Evolutionary conservation across 2,113 vertebrate genomes (phyloP).

Genomic region (Psettodes erumei): DNA sequence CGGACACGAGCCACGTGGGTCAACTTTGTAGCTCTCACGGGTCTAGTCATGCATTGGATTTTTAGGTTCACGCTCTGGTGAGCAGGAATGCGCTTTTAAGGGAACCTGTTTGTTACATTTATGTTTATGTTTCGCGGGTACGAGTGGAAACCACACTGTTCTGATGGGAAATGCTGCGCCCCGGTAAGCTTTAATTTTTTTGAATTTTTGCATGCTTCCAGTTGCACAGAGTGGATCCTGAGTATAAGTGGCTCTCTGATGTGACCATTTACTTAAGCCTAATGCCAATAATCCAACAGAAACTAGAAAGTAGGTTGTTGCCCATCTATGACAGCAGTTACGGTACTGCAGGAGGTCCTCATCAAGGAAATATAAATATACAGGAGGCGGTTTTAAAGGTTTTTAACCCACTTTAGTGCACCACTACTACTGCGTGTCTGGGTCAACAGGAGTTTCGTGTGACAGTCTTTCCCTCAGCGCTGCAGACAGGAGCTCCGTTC

Average conservation of each 20-base stretch:
- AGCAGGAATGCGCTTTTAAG: not conserved
- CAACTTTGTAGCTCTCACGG: not conserved
- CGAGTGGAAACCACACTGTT: no score
- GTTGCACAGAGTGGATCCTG: not conserved
- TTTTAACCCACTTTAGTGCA: not conserved
- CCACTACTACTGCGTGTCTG: constrained; percentile 5
- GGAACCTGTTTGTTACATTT: not conserved
- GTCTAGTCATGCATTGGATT: no score
- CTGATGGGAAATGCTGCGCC: no score
- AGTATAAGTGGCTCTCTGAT: not conserved
- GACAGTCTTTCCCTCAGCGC: constrained; percentile 13
- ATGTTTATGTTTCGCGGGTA: not conserved
- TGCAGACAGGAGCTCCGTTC: constrained; percentile 35
- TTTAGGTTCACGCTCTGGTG: no score
- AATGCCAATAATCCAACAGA: not conserved
- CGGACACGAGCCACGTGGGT: constrained; percentile 21
- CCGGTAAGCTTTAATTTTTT: no score
- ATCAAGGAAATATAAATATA: not conserved
- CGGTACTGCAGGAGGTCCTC: not conserved
- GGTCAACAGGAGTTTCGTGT: not conserved
- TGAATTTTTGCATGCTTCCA: no score
- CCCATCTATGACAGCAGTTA: not conserved
- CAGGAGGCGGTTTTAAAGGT: not conserved
- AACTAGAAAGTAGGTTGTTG: not conserved
- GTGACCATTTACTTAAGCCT: not conserved